phyloP scores from a whole-genome alignment of 92 coral and sea anemone species.

The Parazoanthus atlanticus region DNA sequence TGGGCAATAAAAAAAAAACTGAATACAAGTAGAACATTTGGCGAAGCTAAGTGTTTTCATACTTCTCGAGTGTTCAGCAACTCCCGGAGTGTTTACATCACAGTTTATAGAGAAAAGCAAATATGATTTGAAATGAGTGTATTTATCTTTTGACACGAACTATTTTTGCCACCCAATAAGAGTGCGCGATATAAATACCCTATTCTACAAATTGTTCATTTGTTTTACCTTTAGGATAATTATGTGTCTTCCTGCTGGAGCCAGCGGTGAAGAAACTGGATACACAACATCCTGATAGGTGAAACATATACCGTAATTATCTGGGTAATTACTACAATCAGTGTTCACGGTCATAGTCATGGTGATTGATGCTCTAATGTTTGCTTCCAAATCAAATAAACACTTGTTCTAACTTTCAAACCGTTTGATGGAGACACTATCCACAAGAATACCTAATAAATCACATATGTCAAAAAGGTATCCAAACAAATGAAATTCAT shows the following conservation, averaged over 20 bases:
- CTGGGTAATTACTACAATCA: not conserved
- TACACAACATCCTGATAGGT: conserved; percentile 60
- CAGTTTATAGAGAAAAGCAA: not conserved
- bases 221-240: conserved; percentile 72
- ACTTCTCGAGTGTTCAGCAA: too few relatives aligned
- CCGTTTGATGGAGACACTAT: too few relatives aligned
- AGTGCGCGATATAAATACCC: too few relatives aligned
- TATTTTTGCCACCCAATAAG: too few relatives aligned
- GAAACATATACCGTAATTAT: not conserved
- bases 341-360: not conserved
- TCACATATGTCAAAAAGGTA: not conserved
- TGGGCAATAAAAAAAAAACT: too few relatives aligned
- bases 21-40: too few relatives aligned
- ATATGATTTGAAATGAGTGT: too few relatives aligned
- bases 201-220: not conserved
- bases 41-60: too few relatives aligned
- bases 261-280: conserved; percentile 71
- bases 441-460: too few relatives aligned
- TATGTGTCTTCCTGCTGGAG: conserved; percentile 87
- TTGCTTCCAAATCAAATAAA: not conserved
- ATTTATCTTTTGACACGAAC: too few relatives aligned
- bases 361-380: not conserved
- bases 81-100: not conserved
- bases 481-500: not conserved
- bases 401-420: not conserved